Base-by-base conservation (phyloP, 2,113 vertebrate species). In the Nothobranchius furzeri region DNA sequence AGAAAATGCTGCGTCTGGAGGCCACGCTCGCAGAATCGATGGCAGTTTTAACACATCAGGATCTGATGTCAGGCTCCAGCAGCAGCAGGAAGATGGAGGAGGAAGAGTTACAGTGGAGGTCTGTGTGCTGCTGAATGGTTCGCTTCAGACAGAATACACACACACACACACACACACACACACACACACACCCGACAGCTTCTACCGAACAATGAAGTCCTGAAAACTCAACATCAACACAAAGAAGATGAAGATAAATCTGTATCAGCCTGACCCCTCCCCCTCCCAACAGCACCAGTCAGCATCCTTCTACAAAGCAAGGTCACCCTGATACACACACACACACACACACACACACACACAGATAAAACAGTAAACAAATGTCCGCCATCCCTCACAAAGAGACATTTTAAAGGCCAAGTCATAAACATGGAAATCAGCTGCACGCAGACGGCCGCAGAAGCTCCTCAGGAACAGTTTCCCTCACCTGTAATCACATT, bases 301-400 rank as follows among this genome's bases (percentile, higher is more conserved):
- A 88, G 87, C 88, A 86, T 81, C 79, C 70, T 82, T 71, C n/a
- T 20, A 46, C 64, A 64, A 30, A 55, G 58, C 76, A 88, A 90
- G 84, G 86, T 88, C 86, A 89, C 73, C 25, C 81, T 64, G 56
- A 0, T 51, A 73, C 20, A 51, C 52, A 64, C 12, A 17, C 69
- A 35, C 55, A 24, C 54, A 37, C 12, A 8, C 30, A 6, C 47
- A 37, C 69, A 49, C 43, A 15, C 50, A 50, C 46, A 6, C 30
- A 6, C 25, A 6, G 4, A 64, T 59, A 49, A 10, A 9, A 53
- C 25, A 1, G 35, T 6, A 73, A 51, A 64, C 53, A 68, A 51
- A 68, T 56, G 14, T 15, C 50, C 35, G 9, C 24, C 25, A 12
- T 50, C 25, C 25, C 12, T 55, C 14, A 52, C 25, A 54, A 36